Percentiles rank a stretch among this genome's conserved stretches.
Evolutionary conservation across 2,113 vertebrate genomes (phyloP).

Genomic region (Callorhinus ursinus): DNA sequence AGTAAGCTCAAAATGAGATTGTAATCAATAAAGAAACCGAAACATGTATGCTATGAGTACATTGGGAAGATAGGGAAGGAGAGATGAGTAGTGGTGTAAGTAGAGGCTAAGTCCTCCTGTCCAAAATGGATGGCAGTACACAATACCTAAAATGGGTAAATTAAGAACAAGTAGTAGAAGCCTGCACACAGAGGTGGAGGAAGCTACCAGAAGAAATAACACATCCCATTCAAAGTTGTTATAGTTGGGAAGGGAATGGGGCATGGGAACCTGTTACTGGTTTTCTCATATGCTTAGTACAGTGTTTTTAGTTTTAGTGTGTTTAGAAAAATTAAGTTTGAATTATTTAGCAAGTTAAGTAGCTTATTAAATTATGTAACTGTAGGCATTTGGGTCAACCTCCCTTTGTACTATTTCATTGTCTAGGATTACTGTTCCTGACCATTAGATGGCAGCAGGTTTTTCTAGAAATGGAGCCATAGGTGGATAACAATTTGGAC

Average conservation of each 20-base stretch:
- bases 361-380: background rate
- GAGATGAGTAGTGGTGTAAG: background rate
- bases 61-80: background rate
- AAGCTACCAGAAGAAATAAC: background rate
- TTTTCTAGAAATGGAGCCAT: background rate
- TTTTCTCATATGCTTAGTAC: background rate
- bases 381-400: background rate
- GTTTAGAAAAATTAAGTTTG: constrained; percentile 23
- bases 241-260: background rate
- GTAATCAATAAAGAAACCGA: background rate
- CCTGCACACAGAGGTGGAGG: background rate
- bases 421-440: background rate
- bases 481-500: background rate
- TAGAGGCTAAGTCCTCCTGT: background rate
- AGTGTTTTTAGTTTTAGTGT: background rate
- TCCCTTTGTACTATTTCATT: background rate
- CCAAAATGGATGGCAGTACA: background rate
- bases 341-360: background rate
- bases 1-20: constrained; percentile 18
- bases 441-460: constrained; percentile 78
- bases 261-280: background rate
- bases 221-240: background rate
- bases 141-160: background rate
- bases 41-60: background rate
- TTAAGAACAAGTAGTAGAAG: background rate